Conservation (phyloP, 2,113 vertebrate species). For the Mormoops blainvillei region DNA sequence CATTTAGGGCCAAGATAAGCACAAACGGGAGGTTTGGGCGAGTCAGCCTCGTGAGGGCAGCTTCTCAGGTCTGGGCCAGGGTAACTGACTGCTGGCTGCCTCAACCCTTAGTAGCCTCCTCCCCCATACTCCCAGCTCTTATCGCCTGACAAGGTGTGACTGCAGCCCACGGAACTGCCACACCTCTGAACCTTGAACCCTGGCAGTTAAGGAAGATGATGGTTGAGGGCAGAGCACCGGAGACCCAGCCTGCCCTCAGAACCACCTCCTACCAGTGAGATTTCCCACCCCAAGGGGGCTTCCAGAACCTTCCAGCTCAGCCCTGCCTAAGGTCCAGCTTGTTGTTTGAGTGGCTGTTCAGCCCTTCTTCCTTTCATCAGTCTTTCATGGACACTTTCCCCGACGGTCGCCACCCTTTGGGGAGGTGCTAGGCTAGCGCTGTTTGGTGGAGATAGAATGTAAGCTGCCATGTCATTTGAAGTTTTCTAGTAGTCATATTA, state of each 20-base stretch:
- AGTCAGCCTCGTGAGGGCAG: not conserved
- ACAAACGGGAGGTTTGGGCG: not conserved
- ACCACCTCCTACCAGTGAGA: not conserved
- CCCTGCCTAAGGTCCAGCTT: not conserved
- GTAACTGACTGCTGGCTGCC: not conserved
- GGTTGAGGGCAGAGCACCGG: not conserved
- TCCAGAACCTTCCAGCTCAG: not conserved
- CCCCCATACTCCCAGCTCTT: not conserved
- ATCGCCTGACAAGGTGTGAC: not conserved
- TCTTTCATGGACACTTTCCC: not conserved
- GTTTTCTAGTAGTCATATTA: not conserved
- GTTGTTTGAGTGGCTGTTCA: not conserved
- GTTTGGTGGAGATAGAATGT: fast-evolving
- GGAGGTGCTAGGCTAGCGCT: not conserved
- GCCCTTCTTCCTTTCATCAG: not conserved
- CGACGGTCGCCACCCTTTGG: not conserved
- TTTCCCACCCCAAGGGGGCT: not conserved
- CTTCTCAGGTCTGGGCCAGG: not conserved
- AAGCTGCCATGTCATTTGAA: not conserved
- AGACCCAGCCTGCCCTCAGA: not conserved
- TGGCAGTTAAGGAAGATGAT: not conserved
- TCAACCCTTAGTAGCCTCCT: no score
- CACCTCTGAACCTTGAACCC: conserved; percentile 43
- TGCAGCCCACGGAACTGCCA: not conserved
- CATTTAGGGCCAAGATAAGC: not conserved